Base-by-base conservation (phyloP, 30 jellyfish, hydroid and myxozoan species). In the Aurelia sp. region DNA sequence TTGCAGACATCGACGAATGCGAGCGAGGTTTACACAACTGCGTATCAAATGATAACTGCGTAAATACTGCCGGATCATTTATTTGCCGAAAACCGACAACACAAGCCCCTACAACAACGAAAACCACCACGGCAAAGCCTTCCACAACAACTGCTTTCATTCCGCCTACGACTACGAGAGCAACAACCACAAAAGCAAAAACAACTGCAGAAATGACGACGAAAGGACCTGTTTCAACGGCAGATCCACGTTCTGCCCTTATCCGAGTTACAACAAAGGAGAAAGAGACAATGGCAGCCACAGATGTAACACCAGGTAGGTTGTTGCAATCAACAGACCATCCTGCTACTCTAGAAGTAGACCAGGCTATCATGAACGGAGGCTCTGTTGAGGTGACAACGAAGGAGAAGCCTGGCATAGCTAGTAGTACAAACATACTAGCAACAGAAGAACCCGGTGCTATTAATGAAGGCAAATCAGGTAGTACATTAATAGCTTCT, bases 1-100 rank as follows among this genome's bases (percentile, higher is more conserved):
- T 67, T 61, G 18, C 52, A 88, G 96, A 88, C 52, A 71, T 88
- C 78, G 88, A 88, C 78, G 96, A 88, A 62, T 88, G 96, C 50
- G 17, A 76, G 30, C 60, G 44, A 33, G 62, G 76, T 11, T 3
- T 13, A 8, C 69, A 70, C 74, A 84, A 57, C 20, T 84, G 93
- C 16, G 7, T 48, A 13, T 0, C 24, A 17, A 12, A 7, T 44
- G 47, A 78, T 17, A 63, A 1, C 7, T 78, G 89, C 81, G 64
- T 58, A 22, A 78, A 78, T 58, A 78, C 89, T 8, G 84, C 50
- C 18, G 91, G 91, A 19, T 47, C 81, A 30, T 73, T 33, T 48
- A 64, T 20, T 41, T 73, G 93, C 68, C 13, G 3, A 5, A 8
- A 44, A 44, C 55, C 16, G 15, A 44, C 55, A 44, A 44, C 55